Evolutionary conservation across 1,140 invertebrate species (phyloP).

Genomic region (Eumeta japonica): DNA sequence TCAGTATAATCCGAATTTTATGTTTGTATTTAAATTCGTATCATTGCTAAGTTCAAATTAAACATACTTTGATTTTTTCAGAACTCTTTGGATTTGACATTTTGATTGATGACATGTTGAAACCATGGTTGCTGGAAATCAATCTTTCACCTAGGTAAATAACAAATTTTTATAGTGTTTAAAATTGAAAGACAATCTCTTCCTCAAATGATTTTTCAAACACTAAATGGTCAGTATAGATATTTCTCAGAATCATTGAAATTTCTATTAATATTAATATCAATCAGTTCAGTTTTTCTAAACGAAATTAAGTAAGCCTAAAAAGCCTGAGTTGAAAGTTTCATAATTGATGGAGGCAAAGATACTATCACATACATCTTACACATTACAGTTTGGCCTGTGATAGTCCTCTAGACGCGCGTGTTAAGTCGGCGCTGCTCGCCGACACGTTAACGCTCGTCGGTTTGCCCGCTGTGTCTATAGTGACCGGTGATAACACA

Average conservation of each 20-base stretch:
- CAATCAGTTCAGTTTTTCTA: too few relatives aligned
- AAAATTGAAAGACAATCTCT: background rate
- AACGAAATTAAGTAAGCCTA: too few relatives aligned
- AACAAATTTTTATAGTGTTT: conserved; percentile 1
- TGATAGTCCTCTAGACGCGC: conserved; percentile 87
- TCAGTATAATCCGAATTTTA: background rate
- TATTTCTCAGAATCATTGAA: too few relatives aligned
- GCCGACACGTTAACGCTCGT: conserved; percentile 88
- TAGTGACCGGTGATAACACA: conserved; percentile 53
- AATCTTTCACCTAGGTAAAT: conserved; percentile 84
- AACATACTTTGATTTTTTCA: conserved; percentile 34
- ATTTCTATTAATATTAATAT: too few relatives aligned
- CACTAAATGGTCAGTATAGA: background rate
- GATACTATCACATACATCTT: background rate
- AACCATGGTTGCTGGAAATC: conserved; percentile 91
- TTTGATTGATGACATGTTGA: conserved; percentile 84
- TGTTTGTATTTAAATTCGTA: background rate
- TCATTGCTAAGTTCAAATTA: background rate
- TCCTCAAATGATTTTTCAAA: background rate
- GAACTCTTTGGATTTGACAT: conserved; percentile 97
- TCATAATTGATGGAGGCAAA: too few relatives aligned
- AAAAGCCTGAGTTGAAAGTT: too few relatives aligned
- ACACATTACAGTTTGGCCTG: conserved; percentile 71
- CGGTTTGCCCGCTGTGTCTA: conserved; percentile 77
- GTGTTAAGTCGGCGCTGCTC: conserved; percentile 88